Evolutionary conservation across 2,888 invertebrate genomes (phyloP).

Genomic region (Polia nebulosa): DNA sequence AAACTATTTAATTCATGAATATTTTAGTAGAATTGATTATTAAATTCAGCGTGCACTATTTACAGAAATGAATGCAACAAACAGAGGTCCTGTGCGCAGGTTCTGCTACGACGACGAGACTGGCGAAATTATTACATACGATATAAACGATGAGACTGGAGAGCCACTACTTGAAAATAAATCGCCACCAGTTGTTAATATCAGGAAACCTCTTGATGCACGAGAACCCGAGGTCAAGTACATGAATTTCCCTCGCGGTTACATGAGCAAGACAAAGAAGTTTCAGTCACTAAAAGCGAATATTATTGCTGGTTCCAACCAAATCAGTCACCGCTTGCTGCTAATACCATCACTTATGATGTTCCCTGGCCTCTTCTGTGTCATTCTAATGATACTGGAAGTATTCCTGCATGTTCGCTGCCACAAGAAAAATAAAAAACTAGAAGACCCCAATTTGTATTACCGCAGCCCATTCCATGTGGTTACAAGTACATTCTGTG

Average conservation of each 20-base stretch:
- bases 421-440: constrained; percentile 92
- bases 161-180: constrained; percentile 76
- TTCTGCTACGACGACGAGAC: constrained; percentile 88
- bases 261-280: constrained; percentile 79
- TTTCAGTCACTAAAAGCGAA: constrained; percentile 81
- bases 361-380: constrained; percentile 89
- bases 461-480: constrained; percentile 94
- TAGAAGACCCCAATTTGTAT: constrained; percentile 91
- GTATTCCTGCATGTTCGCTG: constrained; percentile 92
- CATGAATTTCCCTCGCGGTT: constrained; percentile 77
- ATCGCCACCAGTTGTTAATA: constrained; percentile 41
- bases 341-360: constrained; percentile 92
- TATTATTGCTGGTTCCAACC: constrained; percentile 83
- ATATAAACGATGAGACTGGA: constrained; percentile 89
- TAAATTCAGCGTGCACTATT: constrained; percentile 48
- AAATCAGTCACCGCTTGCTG: constrained; percentile 87
- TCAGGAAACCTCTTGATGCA: constrained; percentile 26
- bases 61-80: constrained; percentile 60
- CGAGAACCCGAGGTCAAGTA: constrained; percentile 58
- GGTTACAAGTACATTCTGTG: constrained; percentile 93
- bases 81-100: constrained; percentile 63
- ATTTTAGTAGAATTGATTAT: constrained; percentile 31
- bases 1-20: constrained; percentile 33
- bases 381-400: constrained; percentile 90
- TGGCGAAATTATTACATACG: constrained; percentile 86